These are phyloP conservation scores for Teleogryllus occipitalis DNA, from an alignment of 1,140 invertebrate species.

Conservation along the genomic window DNA sequence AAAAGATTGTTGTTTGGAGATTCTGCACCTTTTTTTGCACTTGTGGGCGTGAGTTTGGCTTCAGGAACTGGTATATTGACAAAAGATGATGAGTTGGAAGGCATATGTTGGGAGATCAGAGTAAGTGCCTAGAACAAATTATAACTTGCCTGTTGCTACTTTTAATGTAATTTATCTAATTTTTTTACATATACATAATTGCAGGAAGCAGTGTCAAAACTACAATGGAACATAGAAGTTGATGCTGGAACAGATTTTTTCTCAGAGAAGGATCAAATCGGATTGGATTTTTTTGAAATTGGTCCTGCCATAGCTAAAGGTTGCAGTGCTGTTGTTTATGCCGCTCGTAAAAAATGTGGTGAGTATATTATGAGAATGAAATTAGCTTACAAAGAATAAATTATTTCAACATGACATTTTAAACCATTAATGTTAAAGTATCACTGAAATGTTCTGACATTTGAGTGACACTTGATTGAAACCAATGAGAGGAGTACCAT, in stretches of 20 bases:
- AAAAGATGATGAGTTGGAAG: conserved; percentile 69
- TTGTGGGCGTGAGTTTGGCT: conserved; percentile 65
- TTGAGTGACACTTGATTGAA: not conserved
- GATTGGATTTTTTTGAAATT: conserved; percentile 54
- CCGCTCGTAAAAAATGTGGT: conserved; percentile 45
- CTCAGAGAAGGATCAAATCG: not conserved
- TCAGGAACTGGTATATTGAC: conserved; percentile 65
- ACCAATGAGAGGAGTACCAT: not conserved
- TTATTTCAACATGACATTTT: not conserved
- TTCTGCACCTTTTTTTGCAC: conserved; percentile 62
- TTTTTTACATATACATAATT: not conserved
- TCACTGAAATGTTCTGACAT: not conserved
- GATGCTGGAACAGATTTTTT: not conserved
- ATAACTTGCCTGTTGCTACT: not conserved
- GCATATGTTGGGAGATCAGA: conserved; percentile 68
- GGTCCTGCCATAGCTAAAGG: conserved; percentile 70
- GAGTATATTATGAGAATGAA: not conserved
- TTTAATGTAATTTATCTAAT: not conserved
- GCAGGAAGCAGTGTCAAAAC: conserved; percentile 18
- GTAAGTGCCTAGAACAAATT: conserved; percentile 35
- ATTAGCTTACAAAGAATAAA: not conserved
- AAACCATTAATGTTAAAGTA: not conserved
- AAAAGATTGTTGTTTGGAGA: conserved; percentile 57
- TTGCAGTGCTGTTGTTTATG: conserved; percentile 73
- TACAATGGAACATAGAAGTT: conserved; percentile 19